Conservation (phyloP, 1,140 invertebrate species). For the Caerostris darwini region DNA sequence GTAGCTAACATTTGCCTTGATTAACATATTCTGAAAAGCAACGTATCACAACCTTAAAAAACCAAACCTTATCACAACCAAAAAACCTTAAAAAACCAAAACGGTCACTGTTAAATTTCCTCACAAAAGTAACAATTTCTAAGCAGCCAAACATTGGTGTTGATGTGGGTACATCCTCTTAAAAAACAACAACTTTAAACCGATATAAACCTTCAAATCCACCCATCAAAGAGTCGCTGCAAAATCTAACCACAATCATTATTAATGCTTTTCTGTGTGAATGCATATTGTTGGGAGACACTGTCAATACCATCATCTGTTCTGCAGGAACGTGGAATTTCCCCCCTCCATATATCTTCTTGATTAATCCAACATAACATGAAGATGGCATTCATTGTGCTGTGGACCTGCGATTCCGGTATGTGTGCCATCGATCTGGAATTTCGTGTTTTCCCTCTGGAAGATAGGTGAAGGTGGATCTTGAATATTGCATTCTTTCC, state of each 20-base stretch:
- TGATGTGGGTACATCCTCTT: too few species aligned
- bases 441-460: too few species aligned
- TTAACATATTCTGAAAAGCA: too few species aligned
- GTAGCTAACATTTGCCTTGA: too few species aligned
- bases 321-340: neutral
- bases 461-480: neutral
- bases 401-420: neutral
- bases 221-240: neutral
- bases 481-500: neutral
- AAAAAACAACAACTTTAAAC: too few species aligned
- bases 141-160: too few species aligned
- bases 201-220: neutral
- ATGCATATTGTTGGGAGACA: neutral
- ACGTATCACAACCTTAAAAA: too few species aligned
- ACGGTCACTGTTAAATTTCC: too few species aligned
- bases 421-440: neutral
- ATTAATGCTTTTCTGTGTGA: neutral
- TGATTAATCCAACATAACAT: neutral
- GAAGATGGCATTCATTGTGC: neutral
- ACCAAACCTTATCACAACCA: too few species aligned
- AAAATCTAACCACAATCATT: neutral
- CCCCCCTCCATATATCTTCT: neutral
- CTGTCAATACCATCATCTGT: neutral
- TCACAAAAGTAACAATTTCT: too few species aligned
- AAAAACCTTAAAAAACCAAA: too few species aligned